A percentile compares a stretch with the other conserved stretches of the same genome.
These are phyloP conservation scores for Agrilus planipennis DNA, from an alignment of 1,140 invertebrate genomes.

Conservation along the genomic window DNA sequence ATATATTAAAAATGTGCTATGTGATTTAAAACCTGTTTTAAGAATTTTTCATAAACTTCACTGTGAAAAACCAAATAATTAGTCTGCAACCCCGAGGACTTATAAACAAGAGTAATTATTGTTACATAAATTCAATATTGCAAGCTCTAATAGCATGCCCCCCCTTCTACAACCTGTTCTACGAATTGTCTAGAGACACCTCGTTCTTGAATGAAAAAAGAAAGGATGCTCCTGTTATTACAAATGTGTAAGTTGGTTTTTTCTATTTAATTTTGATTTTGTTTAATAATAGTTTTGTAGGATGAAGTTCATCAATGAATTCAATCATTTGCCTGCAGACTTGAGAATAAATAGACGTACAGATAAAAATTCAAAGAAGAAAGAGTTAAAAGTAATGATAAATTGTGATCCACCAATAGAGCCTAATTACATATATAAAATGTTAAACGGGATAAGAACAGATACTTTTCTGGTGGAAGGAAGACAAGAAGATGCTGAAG, in stretches of 20 bases:
- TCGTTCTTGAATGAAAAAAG: conserved; percentile 37
- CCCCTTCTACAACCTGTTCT: conserved; percentile 84
- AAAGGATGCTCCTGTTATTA: conserved; percentile 73
- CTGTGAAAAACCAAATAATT: conserved; percentile 59
- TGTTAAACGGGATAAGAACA: conserved; percentile 62
- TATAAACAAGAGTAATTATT: conserved; percentile 86
- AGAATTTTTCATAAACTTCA: conserved; percentile 61
- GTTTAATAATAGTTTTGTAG: conserved; percentile 28
- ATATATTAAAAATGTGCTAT: background rate
- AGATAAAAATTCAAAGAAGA: conserved; percentile 38
- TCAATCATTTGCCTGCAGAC: conserved; percentile 46
- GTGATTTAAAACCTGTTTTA: conserved; percentile 28
- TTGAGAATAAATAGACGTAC: conserved; percentile 25
- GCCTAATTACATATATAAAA: conserved; percentile 68
- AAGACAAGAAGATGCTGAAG: conserved; percentile 89
- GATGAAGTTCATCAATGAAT: conserved; percentile 56
- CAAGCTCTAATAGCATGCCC: conserved; percentile 86
- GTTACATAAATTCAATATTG: conserved; percentile 87
- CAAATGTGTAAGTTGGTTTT: conserved; percentile 65
- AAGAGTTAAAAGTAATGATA: conserved; percentile 34
- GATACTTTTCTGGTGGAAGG: conserved; percentile 63
- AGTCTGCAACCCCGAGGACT: conserved; percentile 74
- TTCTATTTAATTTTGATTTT: conserved; percentile 9
- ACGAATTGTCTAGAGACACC: conserved; percentile 50
- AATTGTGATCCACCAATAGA: conserved; percentile 61